Conservation (phyloP, 1,140 invertebrate species). For the Calosoma granatense region DNA sequence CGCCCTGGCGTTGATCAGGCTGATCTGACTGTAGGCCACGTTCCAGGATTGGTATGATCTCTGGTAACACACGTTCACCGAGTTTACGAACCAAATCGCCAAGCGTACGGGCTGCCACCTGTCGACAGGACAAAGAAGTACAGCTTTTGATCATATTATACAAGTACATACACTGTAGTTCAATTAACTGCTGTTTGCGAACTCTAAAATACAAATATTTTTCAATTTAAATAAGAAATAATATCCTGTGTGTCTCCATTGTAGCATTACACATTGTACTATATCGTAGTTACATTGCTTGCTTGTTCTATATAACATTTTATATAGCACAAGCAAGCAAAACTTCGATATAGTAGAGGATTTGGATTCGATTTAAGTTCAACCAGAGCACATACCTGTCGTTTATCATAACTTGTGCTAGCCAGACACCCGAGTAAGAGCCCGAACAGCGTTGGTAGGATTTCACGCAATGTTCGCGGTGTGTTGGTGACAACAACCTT, state of each 20-base stretch:
- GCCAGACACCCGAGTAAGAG: conserved; percentile 87
- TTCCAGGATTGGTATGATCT: conserved; percentile 97
- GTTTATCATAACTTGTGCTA: conserved; percentile 90
- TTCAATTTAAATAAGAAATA: too few species aligned
- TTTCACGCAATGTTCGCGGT: conserved; percentile 91
- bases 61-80: conserved; percentile 92
- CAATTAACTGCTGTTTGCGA: too few species aligned
- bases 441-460: conserved; percentile 88
- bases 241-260: too few species aligned
- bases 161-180: conserved; percentile 9
- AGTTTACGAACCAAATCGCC: conserved; percentile 96
- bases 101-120: conserved; percentile 87
- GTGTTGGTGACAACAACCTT: conserved; percentile 95
- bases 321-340: too few species aligned
- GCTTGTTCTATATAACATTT: too few species aligned
- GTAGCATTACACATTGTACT: too few species aligned
- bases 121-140: conserved; percentile 16
- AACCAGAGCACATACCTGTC: conserved; percentile 49
- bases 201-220: too few species aligned
- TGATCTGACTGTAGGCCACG: conserved; percentile 82
- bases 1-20: conserved; percentile 90
- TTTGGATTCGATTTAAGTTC: too few species aligned
- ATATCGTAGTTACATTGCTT: too few species aligned
- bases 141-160: neutral
- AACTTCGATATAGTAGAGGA: too few species aligned